These are phyloP conservation scores for Drosophila antonietae DNA, from an alignment of 2,888 invertebrate genomes.

Conservation along the genomic window DNA sequence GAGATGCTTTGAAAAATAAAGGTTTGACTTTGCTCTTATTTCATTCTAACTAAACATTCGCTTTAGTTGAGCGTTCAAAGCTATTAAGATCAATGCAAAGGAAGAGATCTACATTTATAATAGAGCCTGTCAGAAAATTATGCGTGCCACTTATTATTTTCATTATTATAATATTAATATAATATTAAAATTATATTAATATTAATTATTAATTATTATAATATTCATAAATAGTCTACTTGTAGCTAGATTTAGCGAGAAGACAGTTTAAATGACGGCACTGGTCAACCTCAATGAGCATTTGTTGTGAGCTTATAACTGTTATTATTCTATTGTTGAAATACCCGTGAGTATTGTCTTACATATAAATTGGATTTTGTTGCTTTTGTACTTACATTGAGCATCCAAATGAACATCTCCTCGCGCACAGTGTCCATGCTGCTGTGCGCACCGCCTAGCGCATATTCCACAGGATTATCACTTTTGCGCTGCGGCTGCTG, in stretches of 20 bases:
- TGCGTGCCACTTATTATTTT: no score
- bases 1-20: not conserved
- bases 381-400: constrained; percentile 62
- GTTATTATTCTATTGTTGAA: not conserved
- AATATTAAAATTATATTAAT: no score
- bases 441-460: constrained; percentile 60
- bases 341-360: not conserved
- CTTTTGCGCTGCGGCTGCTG: constrained; percentile 42
- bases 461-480: constrained; percentile 69
- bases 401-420: constrained; percentile 69
- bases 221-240: no score
- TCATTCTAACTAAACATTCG: not conserved
- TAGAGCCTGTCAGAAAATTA: not conserved
- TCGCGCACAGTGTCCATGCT: constrained; percentile 66
- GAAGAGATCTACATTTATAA: not conserved
- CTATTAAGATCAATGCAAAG: not conserved
- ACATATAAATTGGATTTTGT: not conserved
- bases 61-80: not conserved
- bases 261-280: no score
- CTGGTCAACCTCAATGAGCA: not conserved
- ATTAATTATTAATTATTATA: no score
- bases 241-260: no score
- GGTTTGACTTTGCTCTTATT: not conserved
- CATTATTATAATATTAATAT: no score
- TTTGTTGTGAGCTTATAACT: not conserved